Conservation (phyloP, 2,888 invertebrate genomes). For the Lasius platythorax region DNA sequence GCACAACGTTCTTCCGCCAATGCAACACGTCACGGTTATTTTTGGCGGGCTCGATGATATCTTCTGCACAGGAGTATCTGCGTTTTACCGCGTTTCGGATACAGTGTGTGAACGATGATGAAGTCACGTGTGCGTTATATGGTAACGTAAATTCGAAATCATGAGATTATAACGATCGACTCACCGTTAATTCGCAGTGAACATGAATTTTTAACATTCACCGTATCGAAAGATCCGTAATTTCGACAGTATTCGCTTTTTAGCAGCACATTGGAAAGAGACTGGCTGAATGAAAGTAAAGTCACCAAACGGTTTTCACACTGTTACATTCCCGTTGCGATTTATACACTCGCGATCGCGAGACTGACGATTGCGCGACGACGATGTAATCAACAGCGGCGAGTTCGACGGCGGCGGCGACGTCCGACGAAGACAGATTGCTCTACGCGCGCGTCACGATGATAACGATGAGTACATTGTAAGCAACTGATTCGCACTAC, state of each 20-base stretch:
- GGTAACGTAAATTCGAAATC: not conserved
- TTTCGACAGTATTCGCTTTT: not conserved
- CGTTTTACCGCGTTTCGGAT: not conserved
- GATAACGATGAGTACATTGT: conserved; percentile 72
- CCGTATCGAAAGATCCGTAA: conserved; percentile 13
- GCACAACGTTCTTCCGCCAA: conserved; percentile 2
- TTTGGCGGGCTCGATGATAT: conserved; percentile 27
- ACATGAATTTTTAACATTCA: conserved; percentile 52
- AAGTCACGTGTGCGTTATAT: not conserved
- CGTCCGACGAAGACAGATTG: conserved; percentile 67
- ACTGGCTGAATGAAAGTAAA: not conserved
- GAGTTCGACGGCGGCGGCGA: conserved; percentile 54
- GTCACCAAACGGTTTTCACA: not conserved
- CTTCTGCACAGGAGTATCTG: not conserved
- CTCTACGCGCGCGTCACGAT: conserved; percentile 63
- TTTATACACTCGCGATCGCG: conserved; percentile 43
- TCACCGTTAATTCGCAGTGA: not conserved
- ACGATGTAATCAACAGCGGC: conserved; percentile 57
- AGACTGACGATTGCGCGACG: conserved; percentile 53
- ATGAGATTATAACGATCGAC: not conserved
- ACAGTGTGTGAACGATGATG: not conserved
- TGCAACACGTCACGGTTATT: conserved; percentile 69
- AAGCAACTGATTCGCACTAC: conserved; percentile 61
- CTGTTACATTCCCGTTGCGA: conserved; percentile 20
- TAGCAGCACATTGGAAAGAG: not conserved